Base-by-base conservation (phyloP, 2,888 invertebrate species). In the Gryllus longicercus region DNA sequence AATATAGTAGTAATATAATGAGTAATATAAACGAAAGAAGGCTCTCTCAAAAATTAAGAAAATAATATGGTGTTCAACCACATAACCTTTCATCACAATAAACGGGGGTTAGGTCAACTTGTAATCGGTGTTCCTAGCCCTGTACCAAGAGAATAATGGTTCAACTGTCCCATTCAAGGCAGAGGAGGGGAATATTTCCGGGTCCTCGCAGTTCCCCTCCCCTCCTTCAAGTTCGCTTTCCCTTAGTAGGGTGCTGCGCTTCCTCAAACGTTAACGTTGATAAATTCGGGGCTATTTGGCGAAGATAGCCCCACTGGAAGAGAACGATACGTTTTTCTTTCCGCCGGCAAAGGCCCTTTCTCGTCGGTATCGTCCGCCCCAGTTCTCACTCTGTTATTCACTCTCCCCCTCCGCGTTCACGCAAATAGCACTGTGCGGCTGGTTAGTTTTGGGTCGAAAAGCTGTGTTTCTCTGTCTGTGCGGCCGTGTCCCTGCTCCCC, bases 381-480 rank as follows among this genome's bases (percentile, higher is more conserved):
- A 63, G 16, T 63, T 63, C 63, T 63, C 63, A 63, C 63, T 63
- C 63, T 63, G 63, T 63, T 63, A 63, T 63, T 63, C 63, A 63
- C 63, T 63, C n/a, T 63, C 63, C 63, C 63, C 63, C 63, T 63
- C 63, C 16, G 63, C n/a, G n/a, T 63, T 63, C 63, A 63, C 63
- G 63, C 63, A 63, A 63, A 63, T 63, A 63, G n/a, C 63, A 63
- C 63, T 63, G 63, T 63, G 63, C 63, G 63, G 63, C 16, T 63
- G 63, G 63, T 63, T 63, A 63, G 63, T 63, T 63, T 63, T 63
- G 63, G 63, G 63, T 63, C 63, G 63, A 63, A 63, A 63, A 63
- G 63, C 63, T 63, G 63, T 63, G 63, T 63, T 63, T 63, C 63
- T 63, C 63, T 63, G 63, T 63, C 63, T 63, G 63, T 63, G 63